Evolutionary conservation across 2,797 vertebrate genomes (phyloP), one percentile per base, ranked within the genome.

Genomic region (Phylloscopus collybita): DNA sequence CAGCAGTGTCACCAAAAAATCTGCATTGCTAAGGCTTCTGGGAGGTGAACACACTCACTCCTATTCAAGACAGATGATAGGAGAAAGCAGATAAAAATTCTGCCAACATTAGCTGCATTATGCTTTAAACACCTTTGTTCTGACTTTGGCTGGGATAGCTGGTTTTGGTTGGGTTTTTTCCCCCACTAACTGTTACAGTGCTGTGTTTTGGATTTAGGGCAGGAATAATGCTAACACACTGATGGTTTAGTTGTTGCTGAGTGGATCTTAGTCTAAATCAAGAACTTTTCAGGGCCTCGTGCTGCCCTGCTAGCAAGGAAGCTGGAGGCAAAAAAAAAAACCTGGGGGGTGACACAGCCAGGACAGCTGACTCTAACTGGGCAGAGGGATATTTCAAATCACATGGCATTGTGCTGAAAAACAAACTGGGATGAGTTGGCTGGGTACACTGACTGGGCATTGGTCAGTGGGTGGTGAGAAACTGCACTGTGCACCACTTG

Each of bases 271-370:
- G 10, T n/a, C 45, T 47, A 71, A 65, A 40, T 36, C 51, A 59
- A 53, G 30, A 11, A 45, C 19, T 81, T 53, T 42, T 32, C 64
- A 81, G 44, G 34, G 38, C 49, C 6, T 49, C 8, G 1, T 47
- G 30, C 22, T 59, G 11, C 19, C 51, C 16, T 27, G 18, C 9
- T 10, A 42, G 22, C 0, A 0, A 22, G 26, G 30, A 59, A 53
- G 7, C 10, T 53, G 38, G 4, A 18, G 9, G 19, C 10, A 36
- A 36, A 32, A 76, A 53, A 32, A 76, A 53, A 26, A 49, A 49
- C 11, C 45, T 76, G n/a, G 8, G 8, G 8, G 16, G 18, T 19
- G 51, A 36, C 38, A 64, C 22, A n/a, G 19, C 26, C 16, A 11
- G 51, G 9, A 45, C n/a, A 16, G 16, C 17, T 64, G 13, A n/a